Evolutionary conservation across 2,888 invertebrate species (phyloP).

Genomic region (Athalia circularis): DNA sequence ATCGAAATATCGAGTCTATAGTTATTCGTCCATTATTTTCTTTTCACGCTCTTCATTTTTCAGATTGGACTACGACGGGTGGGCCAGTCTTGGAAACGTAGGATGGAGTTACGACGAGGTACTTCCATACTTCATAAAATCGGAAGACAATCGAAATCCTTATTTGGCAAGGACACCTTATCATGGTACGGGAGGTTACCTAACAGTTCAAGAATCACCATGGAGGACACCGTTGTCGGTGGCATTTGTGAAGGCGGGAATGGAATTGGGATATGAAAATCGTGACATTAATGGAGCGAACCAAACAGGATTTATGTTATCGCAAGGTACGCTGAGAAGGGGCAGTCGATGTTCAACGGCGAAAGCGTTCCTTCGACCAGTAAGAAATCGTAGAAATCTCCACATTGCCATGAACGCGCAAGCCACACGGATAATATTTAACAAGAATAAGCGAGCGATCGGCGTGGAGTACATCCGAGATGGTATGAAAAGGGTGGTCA

Average conservation of each 20-base stretch:
- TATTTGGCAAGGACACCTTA: constrained; percentile 85
- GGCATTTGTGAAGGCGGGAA: constrained; percentile 89
- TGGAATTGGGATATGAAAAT: constrained; percentile 87
- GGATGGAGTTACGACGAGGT: constrained; percentile 92
- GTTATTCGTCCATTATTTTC: background rate
- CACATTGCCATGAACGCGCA: constrained; percentile 88
- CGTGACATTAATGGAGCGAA: constrained; percentile 88
- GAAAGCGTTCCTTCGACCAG: constrained; percentile 87
- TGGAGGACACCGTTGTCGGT: constrained; percentile 89
- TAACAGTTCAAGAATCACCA: constrained; percentile 90
- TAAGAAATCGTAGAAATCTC: constrained; percentile 85
- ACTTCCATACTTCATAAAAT: constrained; percentile 89
- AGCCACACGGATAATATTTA: constrained; percentile 84
- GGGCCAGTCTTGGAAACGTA: constrained; percentile 88
- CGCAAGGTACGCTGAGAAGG: constrained; percentile 89
- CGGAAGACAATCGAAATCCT: constrained; percentile 91
- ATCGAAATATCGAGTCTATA: background rate
- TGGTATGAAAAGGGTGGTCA: constrained; percentile 77
- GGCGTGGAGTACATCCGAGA: constrained; percentile 85
- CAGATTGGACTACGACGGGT: constrained; percentile 86
- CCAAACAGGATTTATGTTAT: constrained; percentile 91
- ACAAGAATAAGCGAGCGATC: constrained; percentile 81
- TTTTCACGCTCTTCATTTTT: constrained; percentile 18
- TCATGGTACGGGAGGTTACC: constrained; percentile 86
- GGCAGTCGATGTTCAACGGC: constrained; percentile 92